Percentiles rank a stretch among this genome's conserved stretches.
Evolutionary conservation across 2,113 vertebrate species (phyloP).

Genomic region (Cyanoderma ruficeps): DNA sequence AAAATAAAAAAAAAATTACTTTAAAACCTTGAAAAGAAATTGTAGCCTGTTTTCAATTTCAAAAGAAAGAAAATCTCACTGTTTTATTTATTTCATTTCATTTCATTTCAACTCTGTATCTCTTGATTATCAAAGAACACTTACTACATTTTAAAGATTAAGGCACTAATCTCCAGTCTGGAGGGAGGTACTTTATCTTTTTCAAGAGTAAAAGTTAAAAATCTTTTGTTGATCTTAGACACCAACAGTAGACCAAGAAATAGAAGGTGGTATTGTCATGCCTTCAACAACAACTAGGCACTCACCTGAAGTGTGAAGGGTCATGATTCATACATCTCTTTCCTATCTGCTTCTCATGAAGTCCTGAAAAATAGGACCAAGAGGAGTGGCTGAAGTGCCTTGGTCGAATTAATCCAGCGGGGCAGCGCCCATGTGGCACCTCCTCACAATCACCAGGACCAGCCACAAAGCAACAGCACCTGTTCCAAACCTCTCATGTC

Average conservation of each 20-base stretch:
- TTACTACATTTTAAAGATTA: background rate
- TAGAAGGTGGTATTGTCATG: fast-evolving
- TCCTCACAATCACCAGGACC: background rate
- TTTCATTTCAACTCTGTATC: background rate
- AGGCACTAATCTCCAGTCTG: background rate
- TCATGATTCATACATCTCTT: background rate
- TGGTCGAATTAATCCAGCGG: fast-evolving
- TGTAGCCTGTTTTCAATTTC: background rate
- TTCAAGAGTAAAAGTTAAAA: background rate
- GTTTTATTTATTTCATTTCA: background rate
- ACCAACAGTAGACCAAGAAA: background rate
- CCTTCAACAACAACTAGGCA: background rate
- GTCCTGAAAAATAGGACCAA: background rate
- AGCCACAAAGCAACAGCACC: fast-evolving
- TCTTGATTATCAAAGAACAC: background rate
- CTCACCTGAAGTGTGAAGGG: background rate
- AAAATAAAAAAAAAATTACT: background rate
- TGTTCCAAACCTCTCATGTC: fast-evolving
- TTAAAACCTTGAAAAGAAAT: background rate
- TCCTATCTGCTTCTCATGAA: background rate
- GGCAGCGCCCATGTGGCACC: fast-evolving
- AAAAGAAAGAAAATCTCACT: fast-evolving
- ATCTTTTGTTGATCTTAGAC: background rate
- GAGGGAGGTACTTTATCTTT: background rate
- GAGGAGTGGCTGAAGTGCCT: background rate